A percentile compares a stretch with the other conserved stretches of the same genome.
phyloP scores from a whole-genome alignment of 2,113 vertebrate genomes.

The Sterna hirundo region DNA sequence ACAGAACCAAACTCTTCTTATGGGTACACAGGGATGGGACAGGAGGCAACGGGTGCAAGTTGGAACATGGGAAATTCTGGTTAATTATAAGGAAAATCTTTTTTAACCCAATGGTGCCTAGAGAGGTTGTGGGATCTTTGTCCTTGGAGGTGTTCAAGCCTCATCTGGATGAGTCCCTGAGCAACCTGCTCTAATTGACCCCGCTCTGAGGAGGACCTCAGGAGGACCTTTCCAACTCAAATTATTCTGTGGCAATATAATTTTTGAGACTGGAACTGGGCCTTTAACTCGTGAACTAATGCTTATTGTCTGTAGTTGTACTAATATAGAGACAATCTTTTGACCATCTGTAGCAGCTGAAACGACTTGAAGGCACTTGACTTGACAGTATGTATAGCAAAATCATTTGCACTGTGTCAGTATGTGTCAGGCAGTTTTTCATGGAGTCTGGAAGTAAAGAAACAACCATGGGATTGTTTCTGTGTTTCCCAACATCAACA shows the following conservation, averaged over 20 bases:
- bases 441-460: not conserved
- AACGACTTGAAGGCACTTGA: not conserved
- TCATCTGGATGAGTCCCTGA: not conserved
- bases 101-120: not conserved
- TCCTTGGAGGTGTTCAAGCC: not conserved
- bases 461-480: not conserved
- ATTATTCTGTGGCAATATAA: not conserved
- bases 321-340: not conserved
- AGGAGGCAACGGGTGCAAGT: not conserved
- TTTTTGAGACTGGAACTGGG: not conserved
- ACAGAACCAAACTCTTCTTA: not conserved
- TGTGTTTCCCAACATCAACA: not conserved
- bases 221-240: not conserved
- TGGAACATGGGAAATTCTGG: not conserved
- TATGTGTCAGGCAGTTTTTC: not conserved
- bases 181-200: not conserved
- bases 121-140: not conserved
- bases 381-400: not conserved
- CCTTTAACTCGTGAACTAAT: not conserved
- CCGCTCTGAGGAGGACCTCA: not conserved
- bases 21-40: not conserved
- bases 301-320: not conserved
- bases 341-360: not conserved
- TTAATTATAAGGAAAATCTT: not conserved
- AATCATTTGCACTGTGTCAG: not conserved